phyloP scores from a whole-genome alignment of 2,888 invertebrate genomes.

The Oscheius sp. region DNA sequence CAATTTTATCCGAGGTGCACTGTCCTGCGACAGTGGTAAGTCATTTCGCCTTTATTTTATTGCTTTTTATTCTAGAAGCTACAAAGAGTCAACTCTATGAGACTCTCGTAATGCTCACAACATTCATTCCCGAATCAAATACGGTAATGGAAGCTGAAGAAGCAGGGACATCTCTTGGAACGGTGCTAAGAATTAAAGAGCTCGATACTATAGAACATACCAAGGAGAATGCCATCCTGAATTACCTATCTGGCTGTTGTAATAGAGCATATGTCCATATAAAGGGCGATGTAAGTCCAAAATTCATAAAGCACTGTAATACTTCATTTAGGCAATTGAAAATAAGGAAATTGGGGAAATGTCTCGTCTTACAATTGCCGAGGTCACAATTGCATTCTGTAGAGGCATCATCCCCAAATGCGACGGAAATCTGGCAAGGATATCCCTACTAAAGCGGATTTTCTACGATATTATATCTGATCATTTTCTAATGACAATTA shows the following conservation, averaged over 20 bases:
- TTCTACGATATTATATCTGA: conserved; percentile 30
- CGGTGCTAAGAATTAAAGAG: conserved; percentile 22
- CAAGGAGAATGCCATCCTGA: conserved; percentile 15
- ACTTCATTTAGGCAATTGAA: neutral
- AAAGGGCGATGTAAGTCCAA: neutral
- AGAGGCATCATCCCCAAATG: conserved; percentile 2
- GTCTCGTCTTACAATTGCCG: neutral
- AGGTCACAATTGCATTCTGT: neutral
- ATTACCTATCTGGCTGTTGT: conserved; percentile 3
- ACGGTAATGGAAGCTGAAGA: conserved; percentile 21
- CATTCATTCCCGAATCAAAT: conserved; percentile 1
- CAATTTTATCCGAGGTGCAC: neutral
- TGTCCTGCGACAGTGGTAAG: neutral
- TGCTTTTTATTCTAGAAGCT: neutral
- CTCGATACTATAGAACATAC: conserved; percentile 17
- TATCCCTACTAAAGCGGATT: conserved; percentile 7
- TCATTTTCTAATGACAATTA: neutral
- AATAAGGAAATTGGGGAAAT: neutral
- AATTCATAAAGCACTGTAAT: neutral
- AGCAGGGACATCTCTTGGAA: conserved; percentile 32
- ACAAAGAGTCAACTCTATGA: conserved; percentile 7
- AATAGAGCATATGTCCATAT: neutral
- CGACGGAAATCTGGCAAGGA: conserved; percentile 9
- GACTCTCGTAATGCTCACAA: neutral
- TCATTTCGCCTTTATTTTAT: neutral